A percentile compares a stretch with the other conserved stretches of the same genome.
Conservation (phyloP, 2,797 vertebrate species). For the Threskiornis aethiopicus region DNA sequence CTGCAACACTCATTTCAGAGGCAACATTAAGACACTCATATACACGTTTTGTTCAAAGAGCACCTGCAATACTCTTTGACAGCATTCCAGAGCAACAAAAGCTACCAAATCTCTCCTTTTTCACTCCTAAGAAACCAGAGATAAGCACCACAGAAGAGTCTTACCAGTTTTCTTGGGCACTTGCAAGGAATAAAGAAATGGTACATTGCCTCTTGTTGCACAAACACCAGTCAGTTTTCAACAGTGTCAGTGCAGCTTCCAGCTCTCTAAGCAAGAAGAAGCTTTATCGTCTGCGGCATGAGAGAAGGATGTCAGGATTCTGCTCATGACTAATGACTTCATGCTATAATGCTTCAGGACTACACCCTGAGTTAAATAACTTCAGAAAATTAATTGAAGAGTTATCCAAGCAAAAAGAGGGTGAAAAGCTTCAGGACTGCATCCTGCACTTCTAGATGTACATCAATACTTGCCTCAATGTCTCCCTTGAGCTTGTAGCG, state of each 20-base stretch:
- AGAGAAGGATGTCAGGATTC: conserved; percentile 15
- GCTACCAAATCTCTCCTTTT: neutral
- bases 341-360: conserved; percentile 17
- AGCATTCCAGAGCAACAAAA: neutral
- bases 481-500: neutral
- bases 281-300: neutral
- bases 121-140: neutral
- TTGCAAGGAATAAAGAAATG: neutral
- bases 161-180: neutral
- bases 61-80: neutral
- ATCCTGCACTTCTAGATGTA: neutral
- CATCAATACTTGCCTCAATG: neutral
- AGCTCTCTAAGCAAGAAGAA: neutral
- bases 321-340: conserved; percentile 38
- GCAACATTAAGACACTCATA: neutral
- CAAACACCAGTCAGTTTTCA: neutral
- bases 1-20: neutral
- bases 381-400: conserved; percentile 38
- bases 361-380: conserved; percentile 29
- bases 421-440: neutral
- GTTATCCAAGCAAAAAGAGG: conserved; percentile 11
- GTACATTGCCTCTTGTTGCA: neutral
- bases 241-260: neutral
- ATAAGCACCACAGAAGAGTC: neutral
- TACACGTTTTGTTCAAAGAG: neutral